A percentile compares a stretch with the other conserved stretches of the same genome.
Evolutionary conservation across 1,140 invertebrate genomes (phyloP).

Genomic region (Penaeus japonicus): DNA sequence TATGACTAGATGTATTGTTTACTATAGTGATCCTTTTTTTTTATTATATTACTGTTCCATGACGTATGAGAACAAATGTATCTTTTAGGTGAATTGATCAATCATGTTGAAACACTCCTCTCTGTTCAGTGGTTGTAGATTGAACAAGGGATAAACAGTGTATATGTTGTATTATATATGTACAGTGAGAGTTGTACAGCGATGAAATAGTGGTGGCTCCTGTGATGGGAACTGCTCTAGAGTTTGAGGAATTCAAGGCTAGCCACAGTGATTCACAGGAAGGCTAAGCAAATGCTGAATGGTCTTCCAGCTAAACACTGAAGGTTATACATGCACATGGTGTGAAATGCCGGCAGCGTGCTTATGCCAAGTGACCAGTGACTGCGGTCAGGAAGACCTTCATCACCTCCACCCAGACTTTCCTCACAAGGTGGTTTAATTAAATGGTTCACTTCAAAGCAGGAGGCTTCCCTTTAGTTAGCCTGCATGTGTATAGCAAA

Average conservation of each 20-base stretch:
- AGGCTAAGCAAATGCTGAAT: slow-evolving; percentile 35
- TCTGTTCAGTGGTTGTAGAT: slow-evolving; percentile 26
- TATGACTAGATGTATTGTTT: slow-evolving; percentile 52
- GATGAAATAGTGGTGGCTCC: slow-evolving; percentile 32
- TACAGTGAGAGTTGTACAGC: slow-evolving; percentile 51
- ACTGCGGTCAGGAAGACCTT: not conserved
- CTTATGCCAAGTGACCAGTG: not conserved
- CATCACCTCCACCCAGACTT: not conserved
- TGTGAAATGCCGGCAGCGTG: not conserved
- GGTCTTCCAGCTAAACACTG: slow-evolving; percentile 44
- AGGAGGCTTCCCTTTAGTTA: slow-evolving; percentile 24
- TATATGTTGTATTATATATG: slow-evolving; percentile 51
- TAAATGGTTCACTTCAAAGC: not conserved
- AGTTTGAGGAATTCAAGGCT: not conserved
- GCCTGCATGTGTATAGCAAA: slow-evolving; percentile 34
- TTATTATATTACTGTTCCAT: slow-evolving; percentile 36
- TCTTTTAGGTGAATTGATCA: slow-evolving; percentile 38
- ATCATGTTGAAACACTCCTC: slow-evolving; percentile 40
- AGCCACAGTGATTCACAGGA: not conserved
- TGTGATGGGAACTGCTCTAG: slow-evolving; percentile 33
- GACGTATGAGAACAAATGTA: slow-evolving; percentile 39
- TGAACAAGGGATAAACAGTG: slow-evolving; percentile 38
- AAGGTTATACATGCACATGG: not conserved
- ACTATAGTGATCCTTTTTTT: slow-evolving; percentile 42
- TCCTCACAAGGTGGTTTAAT: not conserved